phyloP scores from a whole-genome alignment of 2,113 vertebrate species.

The Sphaerodactylus townsendi region DNA sequence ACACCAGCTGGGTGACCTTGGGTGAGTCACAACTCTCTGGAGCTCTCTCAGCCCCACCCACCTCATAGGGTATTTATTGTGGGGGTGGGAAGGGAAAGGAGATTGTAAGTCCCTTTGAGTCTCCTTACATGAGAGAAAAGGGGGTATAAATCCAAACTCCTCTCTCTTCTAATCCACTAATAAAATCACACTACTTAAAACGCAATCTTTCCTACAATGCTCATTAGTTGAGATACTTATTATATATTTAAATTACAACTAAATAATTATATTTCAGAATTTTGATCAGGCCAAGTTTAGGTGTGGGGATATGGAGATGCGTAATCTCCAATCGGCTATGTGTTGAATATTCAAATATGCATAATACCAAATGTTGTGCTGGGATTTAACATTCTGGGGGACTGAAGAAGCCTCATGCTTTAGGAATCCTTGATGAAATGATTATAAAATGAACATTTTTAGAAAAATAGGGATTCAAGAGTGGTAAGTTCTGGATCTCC shows the following conservation, averaged over 20 bases:
- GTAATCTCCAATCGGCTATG: neutral
- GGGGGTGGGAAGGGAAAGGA: no score
- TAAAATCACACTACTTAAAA: slow-evolving; percentile 24
- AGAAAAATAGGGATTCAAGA: neutral
- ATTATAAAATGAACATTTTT: neutral
- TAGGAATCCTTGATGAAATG: neutral
- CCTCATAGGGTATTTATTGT: no score
- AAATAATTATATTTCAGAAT: neutral
- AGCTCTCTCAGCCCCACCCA: no score
- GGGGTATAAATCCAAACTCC: no score
- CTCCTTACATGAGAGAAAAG: no score
- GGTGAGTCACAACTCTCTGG: no score
- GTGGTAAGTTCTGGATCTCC: neutral
- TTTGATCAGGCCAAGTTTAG: neutral
- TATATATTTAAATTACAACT: neutral
- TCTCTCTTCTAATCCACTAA: slow-evolving; percentile 11
- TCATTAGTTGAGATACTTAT: slow-evolving; percentile 15
- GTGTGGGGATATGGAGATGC: neutral
- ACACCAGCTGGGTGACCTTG: no score
- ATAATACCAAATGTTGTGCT: neutral
- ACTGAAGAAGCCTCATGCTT: neutral
- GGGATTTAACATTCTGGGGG: neutral
- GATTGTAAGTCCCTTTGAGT: no score
- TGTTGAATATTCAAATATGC: neutral
- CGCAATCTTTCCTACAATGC: neutral